Evolutionary conservation across 2,113 vertebrate species (phyloP).

Genomic region (Loxodonta africana): DNA sequence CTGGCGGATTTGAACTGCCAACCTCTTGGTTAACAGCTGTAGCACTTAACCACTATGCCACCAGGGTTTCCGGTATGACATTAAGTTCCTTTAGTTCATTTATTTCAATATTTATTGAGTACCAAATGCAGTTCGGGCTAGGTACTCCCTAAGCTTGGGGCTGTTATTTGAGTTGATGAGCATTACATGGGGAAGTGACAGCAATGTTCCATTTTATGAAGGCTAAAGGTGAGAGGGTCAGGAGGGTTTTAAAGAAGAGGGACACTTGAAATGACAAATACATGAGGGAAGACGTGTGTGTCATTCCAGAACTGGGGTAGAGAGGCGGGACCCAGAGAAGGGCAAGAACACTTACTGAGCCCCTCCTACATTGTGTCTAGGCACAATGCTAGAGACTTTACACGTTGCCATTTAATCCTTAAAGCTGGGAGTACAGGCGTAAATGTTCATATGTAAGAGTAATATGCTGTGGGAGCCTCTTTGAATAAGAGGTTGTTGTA

Average conservation of each 20-base stretch:
- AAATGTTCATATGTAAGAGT: neutral
- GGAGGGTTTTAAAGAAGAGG: neutral
- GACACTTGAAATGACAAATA: neutral
- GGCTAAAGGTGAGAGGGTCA: neutral
- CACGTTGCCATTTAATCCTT: neutral
- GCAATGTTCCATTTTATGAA: neutral
- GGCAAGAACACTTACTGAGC: neutral
- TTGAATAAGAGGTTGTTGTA: neutral
- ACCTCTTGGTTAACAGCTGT: too few relatives aligned
- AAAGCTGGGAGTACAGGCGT: neutral
- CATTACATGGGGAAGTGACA: neutral
- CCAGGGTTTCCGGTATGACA: neutral
- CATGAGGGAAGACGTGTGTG: neutral
- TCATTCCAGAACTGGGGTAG: neutral
- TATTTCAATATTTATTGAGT: neutral
- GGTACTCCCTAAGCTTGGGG: neutral
- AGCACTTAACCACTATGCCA: too few relatives aligned
- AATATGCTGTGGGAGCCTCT: neutral
- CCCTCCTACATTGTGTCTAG: too few relatives aligned
- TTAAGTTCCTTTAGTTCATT: neutral
- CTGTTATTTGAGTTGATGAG: neutral
- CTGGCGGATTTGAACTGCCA: too few relatives aligned
- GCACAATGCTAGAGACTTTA: rapidly evolving
- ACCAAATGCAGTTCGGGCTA: neutral
- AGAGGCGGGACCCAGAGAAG: neutral